These are phyloP conservation scores for Drosophila sulfurigaster DNA, from an alignment of 1,140 invertebrate genomes.

Conservation along the genomic window DNA sequence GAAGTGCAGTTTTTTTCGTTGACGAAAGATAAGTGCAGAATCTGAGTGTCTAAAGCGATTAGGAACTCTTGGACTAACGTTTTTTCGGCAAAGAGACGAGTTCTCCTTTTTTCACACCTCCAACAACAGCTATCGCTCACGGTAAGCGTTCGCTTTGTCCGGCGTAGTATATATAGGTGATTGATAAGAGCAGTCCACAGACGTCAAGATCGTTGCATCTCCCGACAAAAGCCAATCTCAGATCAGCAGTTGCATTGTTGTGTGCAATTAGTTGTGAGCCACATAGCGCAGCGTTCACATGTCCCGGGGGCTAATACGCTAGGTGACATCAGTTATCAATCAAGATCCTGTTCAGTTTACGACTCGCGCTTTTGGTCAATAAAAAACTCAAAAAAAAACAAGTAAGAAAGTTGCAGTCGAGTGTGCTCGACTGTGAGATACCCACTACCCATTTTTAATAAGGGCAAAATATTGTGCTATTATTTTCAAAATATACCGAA, in stretches of 20 bases:
- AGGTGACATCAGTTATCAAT: slow-evolving; percentile 17
- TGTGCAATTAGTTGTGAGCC: slow-evolving; percentile 48
- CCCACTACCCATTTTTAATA: too few relatives aligned
- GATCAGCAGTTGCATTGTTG: slow-evolving; percentile 39
- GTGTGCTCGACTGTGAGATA: too few relatives aligned
- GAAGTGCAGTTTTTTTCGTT: slow-evolving; percentile 43
- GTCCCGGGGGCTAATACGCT: slow-evolving; percentile 22
- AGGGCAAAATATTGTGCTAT: too few relatives aligned
- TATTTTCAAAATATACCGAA: too few relatives aligned
- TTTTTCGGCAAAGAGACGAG: slow-evolving; percentile 9
- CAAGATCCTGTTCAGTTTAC: slow-evolving; percentile 10
- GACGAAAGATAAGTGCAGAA: slow-evolving; percentile 24
- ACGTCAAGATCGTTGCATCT: slow-evolving; percentile 46
- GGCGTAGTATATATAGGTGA: slow-evolving; percentile 34
- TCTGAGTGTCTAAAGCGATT: background rate
- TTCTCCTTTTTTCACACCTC: background rate
- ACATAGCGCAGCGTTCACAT: slow-evolving; percentile 36
- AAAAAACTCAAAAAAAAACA: too few relatives aligned
- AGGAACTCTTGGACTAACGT: background rate
- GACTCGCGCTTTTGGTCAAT: slow-evolving; percentile 8
- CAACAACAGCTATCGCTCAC: slow-evolving; percentile 2
- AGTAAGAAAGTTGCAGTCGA: too few relatives aligned
- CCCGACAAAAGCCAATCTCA: slow-evolving; percentile 10
- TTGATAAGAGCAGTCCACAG: slow-evolving; percentile 43
- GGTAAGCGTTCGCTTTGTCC: slow-evolving; percentile 50